Evolutionary conservation across 1,140 invertebrate species (phyloP), one percentile per base, ranked within the genome.

Genomic region (Bombus huntii): DNA sequence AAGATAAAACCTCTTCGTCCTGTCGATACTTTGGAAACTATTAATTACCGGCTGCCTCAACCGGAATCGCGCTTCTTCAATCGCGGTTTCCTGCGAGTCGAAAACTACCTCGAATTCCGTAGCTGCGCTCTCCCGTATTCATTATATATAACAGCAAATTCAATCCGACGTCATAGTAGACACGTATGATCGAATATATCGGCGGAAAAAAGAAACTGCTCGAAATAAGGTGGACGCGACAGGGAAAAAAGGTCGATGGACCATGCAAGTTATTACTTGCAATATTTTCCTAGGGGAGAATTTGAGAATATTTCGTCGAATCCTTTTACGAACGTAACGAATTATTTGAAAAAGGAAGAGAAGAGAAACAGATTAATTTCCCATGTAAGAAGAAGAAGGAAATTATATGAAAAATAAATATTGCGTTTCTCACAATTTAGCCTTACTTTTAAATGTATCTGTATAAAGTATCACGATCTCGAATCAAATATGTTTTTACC

Each of bases 1-100:
- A 37, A 10, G 4, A 1, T 25, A 9, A 53, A 76, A 44, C 28
- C 59, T 73, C n/a, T 4, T 10, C 31, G 57, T 4, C 1, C 31
- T 10, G 47, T 39, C 47, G 39, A 71, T 79, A 72, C 53, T 72
- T 39, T 22, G 37, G 53, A 80, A 80, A 80, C 83, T 47, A 71
- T 62, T 80, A 85, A 81, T 85, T 81, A 74, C 34, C 13, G 77
- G 12, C 44, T 74, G 59, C 25, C 1, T 42, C 18, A 68, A 65
- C 81, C 68, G 83, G 42, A 73, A 71, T 22, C n/a, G 83, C 70
- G 47, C 70, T 57, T 70, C 84, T 53, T 84, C 39, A 39, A n/a
- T 37, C 34, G 83, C n/a, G 83, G 83, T 80, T 80, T 37, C 34
- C 39, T 31, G 65, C 73, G 1, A 18, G 13, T 65, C 37, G 66